A percentile compares a stretch with the other conserved stretches of the same genome.
Conservation (phyloP, 2,888 invertebrate genomes). For the Ctena decussata region DNA sequence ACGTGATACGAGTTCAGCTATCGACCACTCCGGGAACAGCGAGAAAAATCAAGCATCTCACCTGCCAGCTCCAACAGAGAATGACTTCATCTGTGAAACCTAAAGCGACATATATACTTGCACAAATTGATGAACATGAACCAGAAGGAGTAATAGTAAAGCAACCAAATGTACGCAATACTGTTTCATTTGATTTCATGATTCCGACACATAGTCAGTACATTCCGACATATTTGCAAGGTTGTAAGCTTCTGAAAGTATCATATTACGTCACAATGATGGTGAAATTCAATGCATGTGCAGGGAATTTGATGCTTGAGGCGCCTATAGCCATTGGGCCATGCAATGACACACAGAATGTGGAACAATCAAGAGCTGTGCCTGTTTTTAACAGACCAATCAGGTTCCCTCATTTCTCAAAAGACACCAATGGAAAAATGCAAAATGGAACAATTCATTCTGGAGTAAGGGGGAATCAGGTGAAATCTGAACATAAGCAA, state of each 20-base stretch:
- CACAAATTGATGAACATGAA: slow-evolving; percentile 66
- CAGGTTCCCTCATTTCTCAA: slow-evolving; percentile 80
- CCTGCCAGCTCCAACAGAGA: slow-evolving; percentile 71
- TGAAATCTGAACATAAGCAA: not conserved
- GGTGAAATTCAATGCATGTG: slow-evolving; percentile 75
- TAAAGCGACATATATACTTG: slow-evolving; percentile 60
- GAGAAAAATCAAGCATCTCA: slow-evolving; percentile 73
- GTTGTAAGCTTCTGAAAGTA: slow-evolving; percentile 73
- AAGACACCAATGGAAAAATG: slow-evolving; percentile 39
- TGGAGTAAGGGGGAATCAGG: not conserved
- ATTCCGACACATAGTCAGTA: slow-evolving; percentile 78
- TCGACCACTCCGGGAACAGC: slow-evolving; percentile 62
- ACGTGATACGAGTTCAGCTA: slow-evolving; percentile 76
- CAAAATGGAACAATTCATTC: slow-evolving; percentile 50
- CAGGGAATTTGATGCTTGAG: slow-evolving; percentile 76
- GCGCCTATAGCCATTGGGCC: slow-evolving; percentile 80
- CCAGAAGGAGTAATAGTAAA: slow-evolving; percentile 65
- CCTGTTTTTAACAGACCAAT: slow-evolving; percentile 79
- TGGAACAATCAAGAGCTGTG: slow-evolving; percentile 69
- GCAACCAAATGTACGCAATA: slow-evolving; percentile 47
- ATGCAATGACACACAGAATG: slow-evolving; percentile 66
- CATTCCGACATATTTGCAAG: slow-evolving; percentile 76
- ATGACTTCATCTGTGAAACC: slow-evolving; percentile 65
- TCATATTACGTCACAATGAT: slow-evolving; percentile 74
- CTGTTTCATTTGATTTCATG: slow-evolving; percentile 70